Conservation (phyloP, 2,797 vertebrate genomes). For the Pseudochirops corinnae region DNA sequence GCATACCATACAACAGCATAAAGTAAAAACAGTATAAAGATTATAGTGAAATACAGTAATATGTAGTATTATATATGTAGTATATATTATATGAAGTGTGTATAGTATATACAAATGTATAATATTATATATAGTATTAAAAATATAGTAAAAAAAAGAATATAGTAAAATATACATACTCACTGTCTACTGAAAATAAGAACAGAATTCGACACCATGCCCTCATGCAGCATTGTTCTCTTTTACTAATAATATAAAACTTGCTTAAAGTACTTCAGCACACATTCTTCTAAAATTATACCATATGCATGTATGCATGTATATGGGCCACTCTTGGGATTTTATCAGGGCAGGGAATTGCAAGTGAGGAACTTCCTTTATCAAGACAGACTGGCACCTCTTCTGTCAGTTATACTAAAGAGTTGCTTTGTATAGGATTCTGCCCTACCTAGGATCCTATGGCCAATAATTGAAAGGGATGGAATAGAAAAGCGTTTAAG, state of each 20-base stretch:
- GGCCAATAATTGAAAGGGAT: neutral
- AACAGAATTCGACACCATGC: neutral
- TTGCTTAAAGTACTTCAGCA: neutral
- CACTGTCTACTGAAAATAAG: neutral
- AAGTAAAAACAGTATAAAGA: no score
- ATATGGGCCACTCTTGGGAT: neutral
- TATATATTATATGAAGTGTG: no score
- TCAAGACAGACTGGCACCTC: neutral
- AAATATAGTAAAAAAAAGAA: no score
- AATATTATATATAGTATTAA: no score
- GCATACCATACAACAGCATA: neutral
- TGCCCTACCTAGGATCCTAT: neutral
- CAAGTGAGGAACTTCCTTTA: neutral
- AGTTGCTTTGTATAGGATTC: neutral
- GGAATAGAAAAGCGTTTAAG: neutral
- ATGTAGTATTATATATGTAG: no score
- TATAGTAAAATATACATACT: neutral
- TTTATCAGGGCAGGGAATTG: neutral
- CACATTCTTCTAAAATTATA: neutral
- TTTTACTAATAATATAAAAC: neutral
- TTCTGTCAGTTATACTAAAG: neutral
- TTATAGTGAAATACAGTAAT: no score
- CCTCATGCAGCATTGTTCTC: neutral
- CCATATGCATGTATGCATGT: neutral
- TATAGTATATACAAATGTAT: no score